Base-by-base conservation (phyloP, 2,113 vertebrate species). In the Protomyctophum bolini region DNA sequence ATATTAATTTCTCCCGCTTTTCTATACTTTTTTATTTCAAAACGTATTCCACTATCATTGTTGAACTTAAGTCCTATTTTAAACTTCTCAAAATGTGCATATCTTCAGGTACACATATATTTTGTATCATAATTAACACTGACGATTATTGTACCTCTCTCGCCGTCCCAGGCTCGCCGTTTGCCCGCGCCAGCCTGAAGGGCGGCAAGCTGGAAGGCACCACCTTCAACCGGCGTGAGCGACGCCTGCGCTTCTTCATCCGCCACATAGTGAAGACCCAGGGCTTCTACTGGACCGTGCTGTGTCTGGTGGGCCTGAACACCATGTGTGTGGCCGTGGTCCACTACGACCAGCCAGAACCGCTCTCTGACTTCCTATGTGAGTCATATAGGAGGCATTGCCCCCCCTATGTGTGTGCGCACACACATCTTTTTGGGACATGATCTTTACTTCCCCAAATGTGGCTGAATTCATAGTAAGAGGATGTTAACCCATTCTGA, bases 361-460 rank as follows among this genome's bases (percentile, higher is more conserved):
- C 93, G 80, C 96, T 98, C 59, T 96, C 96, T 3, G 94, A 98
- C 90, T 97, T 98, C 90, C 94, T 98, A 84, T 95, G 97, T 98
- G 92, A 96, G 96, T 41, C 5, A 41, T 94, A 81, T 94, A 81
- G 56, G 69, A 70, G 8, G 59, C 12, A 41, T 41, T 41, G 33
- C 33, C 33, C 33, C 33, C 33, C 33, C 33, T 41, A 6, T 41
- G 33, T 41, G 33, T 41, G 33, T 2, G 2, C 21, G 21, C 21
- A 21, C 21, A 21, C 21, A 21, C 21, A 21, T 21, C 1, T 21
- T 21, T 21, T 21, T 21, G 21, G 21, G 21, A 21, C 21, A 21
- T 21, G 2, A 21, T 21, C 21, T 21, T 21, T 21, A 21, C 21
- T 21, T 21, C 21, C 21, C 21, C 21, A 21, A 21, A 21, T 21